These are phyloP conservation scores for Ceratosolen fusciceps DNA, from an alignment of 1,140 invertebrate species.

Conservation along the genomic window DNA sequence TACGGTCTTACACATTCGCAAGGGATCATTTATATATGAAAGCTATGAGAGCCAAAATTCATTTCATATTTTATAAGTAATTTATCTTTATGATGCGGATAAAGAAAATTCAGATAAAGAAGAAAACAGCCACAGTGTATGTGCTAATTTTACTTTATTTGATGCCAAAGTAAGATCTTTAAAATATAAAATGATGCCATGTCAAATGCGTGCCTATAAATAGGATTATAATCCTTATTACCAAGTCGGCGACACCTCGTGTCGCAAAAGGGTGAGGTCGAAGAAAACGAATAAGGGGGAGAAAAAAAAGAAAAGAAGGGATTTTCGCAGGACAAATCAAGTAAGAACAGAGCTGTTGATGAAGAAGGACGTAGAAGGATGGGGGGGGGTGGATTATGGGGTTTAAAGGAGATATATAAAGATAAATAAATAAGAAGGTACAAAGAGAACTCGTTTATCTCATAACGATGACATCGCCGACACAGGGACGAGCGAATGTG, in stretches of 20 bases:
- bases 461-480: constrained; percentile 30
- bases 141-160: background rate
- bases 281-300: background rate
- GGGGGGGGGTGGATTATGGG: too few relatives aligned
- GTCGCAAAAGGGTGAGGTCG: too few relatives aligned
- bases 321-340: constrained; percentile 1
- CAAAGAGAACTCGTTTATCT: constrained; percentile 30
- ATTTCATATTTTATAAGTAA: too few relatives aligned
- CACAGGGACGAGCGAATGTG: background rate
- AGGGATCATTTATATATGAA: too few relatives aligned
- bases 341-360: background rate
- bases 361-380: too few relatives aligned
- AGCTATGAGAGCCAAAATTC: too few relatives aligned
- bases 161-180: background rate
- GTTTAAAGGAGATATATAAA: background rate
- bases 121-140: too few relatives aligned
- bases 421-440: background rate
- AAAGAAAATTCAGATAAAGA: too few relatives aligned
- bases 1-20: too few relatives aligned
- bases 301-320: background rate
- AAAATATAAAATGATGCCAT: background rate
- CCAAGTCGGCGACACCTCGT: background rate
- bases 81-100: too few relatives aligned
- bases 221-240: background rate
- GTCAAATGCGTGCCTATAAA: background rate